A percentile compares a stretch with the other conserved stretches of the same genome.
These are phyloP conservation scores for Garrulus glandarius DNA, from an alignment of 2,797 vertebrate species.

Conservation along the genomic window DNA sequence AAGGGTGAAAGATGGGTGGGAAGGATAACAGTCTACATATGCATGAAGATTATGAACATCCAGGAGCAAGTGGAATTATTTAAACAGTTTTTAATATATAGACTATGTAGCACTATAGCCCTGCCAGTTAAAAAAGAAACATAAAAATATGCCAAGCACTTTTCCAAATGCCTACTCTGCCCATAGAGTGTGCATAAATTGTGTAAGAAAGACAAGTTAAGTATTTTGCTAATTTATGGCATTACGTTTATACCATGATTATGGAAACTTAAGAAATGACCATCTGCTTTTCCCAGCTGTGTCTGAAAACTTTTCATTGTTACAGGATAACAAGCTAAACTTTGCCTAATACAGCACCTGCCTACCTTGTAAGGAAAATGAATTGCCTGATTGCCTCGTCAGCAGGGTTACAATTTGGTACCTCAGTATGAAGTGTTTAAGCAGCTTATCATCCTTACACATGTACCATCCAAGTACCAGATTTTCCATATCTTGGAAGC, in stretches of 20 bases:
- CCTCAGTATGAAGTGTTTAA: neutral
- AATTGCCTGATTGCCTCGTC: neutral
- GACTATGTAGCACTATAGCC: conserved; percentile 12
- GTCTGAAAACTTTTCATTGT: conserved; percentile 21
- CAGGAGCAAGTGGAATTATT: neutral
- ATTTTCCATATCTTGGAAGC: neutral
- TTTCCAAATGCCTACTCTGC: conserved; percentile 30
- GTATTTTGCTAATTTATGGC: neutral
- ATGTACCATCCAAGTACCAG: neutral
- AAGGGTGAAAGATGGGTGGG: neutral
- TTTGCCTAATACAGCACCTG: neutral
- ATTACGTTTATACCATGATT: neutral
- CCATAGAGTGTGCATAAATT: conserved; percentile 9
- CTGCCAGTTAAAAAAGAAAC: conserved; percentile 21
- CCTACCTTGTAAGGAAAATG: neutral
- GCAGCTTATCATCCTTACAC: neutral
- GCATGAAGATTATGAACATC: neutral
- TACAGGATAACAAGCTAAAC: neutral
- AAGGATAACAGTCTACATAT: neutral
- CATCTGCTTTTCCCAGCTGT: conserved; percentile 9
- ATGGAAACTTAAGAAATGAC: conserved; percentile 6
- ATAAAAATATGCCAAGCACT: neutral
- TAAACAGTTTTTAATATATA: conserved; percentile 28
- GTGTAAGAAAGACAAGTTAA: conserved; percentile 14
- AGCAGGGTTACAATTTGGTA: conserved; percentile 1